A percentile compares a stretch with the other conserved stretches of the same genome.
Conservation (phyloP, 2,888 invertebrate genomes). For the Dichetophora obliterata region DNA sequence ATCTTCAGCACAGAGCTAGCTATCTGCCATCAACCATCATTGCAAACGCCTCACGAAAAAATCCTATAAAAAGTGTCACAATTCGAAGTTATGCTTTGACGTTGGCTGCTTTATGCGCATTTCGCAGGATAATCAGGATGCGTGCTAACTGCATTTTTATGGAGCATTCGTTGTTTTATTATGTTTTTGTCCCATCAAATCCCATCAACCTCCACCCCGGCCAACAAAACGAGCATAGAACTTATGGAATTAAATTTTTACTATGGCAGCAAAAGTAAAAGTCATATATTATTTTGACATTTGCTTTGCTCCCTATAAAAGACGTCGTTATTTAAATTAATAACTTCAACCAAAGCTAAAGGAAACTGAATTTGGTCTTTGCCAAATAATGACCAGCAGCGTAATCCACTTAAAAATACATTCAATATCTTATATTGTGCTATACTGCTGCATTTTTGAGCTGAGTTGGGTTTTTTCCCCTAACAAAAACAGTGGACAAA, state of each 20-base stretch:
- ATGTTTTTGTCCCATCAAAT: neutral
- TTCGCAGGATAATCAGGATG: constrained; percentile 43
- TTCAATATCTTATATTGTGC: neutral
- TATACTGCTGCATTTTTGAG: no score
- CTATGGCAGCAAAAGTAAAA: neutral
- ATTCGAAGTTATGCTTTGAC: neutral
- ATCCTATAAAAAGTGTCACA: neutral
- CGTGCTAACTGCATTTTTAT: constrained; percentile 58
- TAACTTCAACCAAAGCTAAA: neutral
- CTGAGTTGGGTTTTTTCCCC: no score
- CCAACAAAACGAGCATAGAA: neutral
- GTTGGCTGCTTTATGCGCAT: constrained; percentile 33
- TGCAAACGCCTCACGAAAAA: neutral
- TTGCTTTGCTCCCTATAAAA: neutral
- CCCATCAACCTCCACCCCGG: neutral
- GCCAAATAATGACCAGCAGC: neutral
- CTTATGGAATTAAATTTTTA: neutral
- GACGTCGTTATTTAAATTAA: constrained; percentile 32
- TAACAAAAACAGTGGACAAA: no score
- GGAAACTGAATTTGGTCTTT: neutral
- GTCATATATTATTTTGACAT: constrained; percentile 37
- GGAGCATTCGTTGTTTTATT: constrained; percentile 53
- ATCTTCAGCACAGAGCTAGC: neutral
- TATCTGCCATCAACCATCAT: neutral
- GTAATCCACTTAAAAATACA: constrained; percentile 29